Percentiles rank a stretch among this genome's conserved stretches.
These are phyloP conservation scores for Drosophila anceps DNA, from an alignment of 2,888 invertebrate genomes.

Conservation along the genomic window DNA sequence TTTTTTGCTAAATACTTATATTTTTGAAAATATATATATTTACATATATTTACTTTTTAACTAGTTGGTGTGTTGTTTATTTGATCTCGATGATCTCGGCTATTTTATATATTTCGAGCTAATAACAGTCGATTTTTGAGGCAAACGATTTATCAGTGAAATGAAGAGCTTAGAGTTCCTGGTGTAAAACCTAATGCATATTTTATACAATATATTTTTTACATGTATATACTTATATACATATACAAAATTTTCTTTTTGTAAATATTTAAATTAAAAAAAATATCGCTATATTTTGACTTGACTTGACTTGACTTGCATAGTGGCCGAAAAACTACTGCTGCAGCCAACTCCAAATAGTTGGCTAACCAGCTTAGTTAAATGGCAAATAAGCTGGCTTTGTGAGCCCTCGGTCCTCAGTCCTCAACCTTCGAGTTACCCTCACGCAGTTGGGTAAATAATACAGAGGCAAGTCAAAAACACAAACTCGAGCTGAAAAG, in stretches of 20 bases:
- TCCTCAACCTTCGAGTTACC: too few relatives aligned
- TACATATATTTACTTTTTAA: not conserved
- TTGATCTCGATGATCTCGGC: not conserved
- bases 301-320: not conserved
- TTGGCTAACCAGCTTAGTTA: slow-evolving; percentile 73
- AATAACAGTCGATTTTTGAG: not conserved
- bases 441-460: slow-evolving; percentile 56
- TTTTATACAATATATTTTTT: not conserved
- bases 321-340: not conserved
- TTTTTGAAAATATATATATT: not conserved
- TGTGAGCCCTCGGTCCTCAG: slow-evolving; percentile 8
- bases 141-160: not conserved
- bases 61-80: not conserved
- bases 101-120: not conserved
- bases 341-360: slow-evolving; percentile 39
- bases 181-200: not conserved
- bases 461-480: slow-evolving; percentile 50
- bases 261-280: too few relatives aligned
- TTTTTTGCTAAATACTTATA: not conserved
- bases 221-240: not conserved
- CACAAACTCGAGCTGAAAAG: slow-evolving; percentile 66
- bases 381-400: slow-evolving; percentile 69
- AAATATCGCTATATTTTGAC: not conserved
- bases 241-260: too few relatives aligned
- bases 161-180: not conserved